A percentile compares a stretch with the other conserved stretches of the same genome.
phyloP scores from a whole-genome alignment of 2,113 vertebrate species.

The Microtus oregoni region DNA sequence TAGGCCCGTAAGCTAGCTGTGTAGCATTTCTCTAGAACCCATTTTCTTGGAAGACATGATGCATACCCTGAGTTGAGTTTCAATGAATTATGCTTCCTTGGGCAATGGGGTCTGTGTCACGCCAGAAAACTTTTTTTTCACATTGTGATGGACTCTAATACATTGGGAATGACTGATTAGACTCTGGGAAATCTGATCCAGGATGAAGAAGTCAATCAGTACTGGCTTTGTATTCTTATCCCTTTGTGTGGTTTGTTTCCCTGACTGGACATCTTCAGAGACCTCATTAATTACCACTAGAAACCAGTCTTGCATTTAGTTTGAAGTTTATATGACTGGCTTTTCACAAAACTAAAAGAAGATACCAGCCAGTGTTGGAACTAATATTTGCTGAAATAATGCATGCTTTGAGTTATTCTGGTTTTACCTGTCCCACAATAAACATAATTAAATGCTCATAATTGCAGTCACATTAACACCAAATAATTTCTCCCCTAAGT shows the following conservation, averaged over 20 bases:
- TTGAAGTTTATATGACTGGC: not conserved
- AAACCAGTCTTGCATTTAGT: not conserved
- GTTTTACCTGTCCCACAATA: not conserved
- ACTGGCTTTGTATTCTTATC: not conserved
- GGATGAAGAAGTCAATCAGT: not conserved
- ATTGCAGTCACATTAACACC: not conserved
- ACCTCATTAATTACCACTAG: not conserved
- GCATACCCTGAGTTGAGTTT: not conserved
- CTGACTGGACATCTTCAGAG: no score
- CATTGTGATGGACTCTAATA: not conserved
- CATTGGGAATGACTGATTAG: not conserved
- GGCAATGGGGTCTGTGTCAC: not conserved
- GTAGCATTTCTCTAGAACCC: not conserved
- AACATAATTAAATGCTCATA: not conserved
- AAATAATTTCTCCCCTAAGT: conserved; percentile 3
- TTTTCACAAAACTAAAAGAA: conserved; percentile 34
- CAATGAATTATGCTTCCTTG: not conserved
- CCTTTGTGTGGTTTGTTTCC: no score
- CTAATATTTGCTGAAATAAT: not conserved
- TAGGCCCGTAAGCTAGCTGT: not conserved
- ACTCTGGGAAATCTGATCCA: not conserved
- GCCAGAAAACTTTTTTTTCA: not conserved
- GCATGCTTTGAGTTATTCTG: not conserved
- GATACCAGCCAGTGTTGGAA: not conserved
- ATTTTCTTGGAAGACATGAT: not conserved